Percentiles rank a stretch among this genome's conserved stretches.
Evolutionary conservation across 2,113 vertebrate species (phyloP).

Genomic region (Aptenodytes patagonicus): DNA sequence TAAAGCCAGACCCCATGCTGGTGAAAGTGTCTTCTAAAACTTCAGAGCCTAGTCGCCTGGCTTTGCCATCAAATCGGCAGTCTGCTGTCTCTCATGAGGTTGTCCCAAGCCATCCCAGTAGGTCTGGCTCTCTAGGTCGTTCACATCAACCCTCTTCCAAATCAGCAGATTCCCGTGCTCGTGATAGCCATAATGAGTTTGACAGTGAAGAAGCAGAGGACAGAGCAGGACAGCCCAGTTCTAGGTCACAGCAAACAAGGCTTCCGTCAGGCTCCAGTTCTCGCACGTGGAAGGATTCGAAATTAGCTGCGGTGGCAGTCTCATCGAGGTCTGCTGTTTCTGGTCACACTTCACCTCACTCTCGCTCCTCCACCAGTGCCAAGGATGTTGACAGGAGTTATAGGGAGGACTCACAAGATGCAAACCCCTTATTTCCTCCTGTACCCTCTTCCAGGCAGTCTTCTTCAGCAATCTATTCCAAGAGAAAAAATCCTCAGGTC

Average conservation of each 20-base stretch:
- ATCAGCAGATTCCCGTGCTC: not conserved
- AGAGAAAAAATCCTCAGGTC: slow-evolving; percentile 46
- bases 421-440: slow-evolving; percentile 37
- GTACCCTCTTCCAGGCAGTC: slow-evolving; percentile 57
- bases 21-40: slow-evolving; percentile 51
- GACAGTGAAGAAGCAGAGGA: slow-evolving; percentile 26
- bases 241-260: not conserved
- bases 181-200: not conserved
- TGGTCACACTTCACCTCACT: not conserved
- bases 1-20: slow-evolving; percentile 13
- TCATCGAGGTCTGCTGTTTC: not conserved
- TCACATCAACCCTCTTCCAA: slow-evolving; percentile 20
- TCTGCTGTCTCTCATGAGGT: not conserved
- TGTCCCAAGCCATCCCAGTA: not conserved
- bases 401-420: not conserved
- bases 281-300: not conserved
- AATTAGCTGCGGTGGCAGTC: not conserved
- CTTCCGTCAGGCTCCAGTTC: not conserved
- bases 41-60: not conserved
- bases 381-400: not conserved
- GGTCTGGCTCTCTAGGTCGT: slow-evolving; percentile 31
- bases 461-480: slow-evolving; percentile 33
- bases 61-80: not conserved
- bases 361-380: not conserved
- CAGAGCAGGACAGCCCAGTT: not conserved